These are phyloP conservation scores for Natrix natrix DNA, from an alignment of 2,797 vertebrate species.

Conservation along the genomic window DNA sequence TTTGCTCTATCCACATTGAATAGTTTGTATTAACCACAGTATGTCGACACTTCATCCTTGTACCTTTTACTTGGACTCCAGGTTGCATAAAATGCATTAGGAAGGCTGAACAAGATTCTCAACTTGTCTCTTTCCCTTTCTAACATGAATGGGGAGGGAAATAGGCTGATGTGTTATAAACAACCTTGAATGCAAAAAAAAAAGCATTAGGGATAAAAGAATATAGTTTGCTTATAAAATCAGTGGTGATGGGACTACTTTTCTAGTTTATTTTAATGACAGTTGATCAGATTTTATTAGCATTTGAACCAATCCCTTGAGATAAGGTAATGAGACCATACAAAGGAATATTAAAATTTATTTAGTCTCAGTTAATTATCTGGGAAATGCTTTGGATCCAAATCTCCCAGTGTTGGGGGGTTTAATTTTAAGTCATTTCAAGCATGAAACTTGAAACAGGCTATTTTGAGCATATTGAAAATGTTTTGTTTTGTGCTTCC, in stretches of 20 bases:
- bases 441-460: neutral
- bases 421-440: neutral
- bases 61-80: neutral
- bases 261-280: constrained; percentile 36
- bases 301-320: constrained; percentile 14
- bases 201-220: constrained; percentile 10
- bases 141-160: neutral
- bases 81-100: constrained; percentile 26
- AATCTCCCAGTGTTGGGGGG: neutral
- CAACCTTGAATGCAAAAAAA: neutral
- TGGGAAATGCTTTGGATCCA: neutral
- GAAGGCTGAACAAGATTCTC: neutral
- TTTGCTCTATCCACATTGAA: neutral
- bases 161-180: neutral
- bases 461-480: neutral
- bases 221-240: neutral
- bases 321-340: constrained; percentile 23
- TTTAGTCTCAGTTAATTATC: constrained; percentile 31
- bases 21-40: neutral
- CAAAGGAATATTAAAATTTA: constrained; percentile 44
- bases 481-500: neutral
- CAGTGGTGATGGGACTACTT: constrained; percentile 19
- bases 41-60: constrained; percentile 1
- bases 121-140: neutral
- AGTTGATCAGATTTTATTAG: constrained; percentile 28